Percentiles rank a stretch among this genome's conserved stretches.
Conservation (phyloP, 1,140 invertebrate genomes). For the Mya arenaria region DNA sequence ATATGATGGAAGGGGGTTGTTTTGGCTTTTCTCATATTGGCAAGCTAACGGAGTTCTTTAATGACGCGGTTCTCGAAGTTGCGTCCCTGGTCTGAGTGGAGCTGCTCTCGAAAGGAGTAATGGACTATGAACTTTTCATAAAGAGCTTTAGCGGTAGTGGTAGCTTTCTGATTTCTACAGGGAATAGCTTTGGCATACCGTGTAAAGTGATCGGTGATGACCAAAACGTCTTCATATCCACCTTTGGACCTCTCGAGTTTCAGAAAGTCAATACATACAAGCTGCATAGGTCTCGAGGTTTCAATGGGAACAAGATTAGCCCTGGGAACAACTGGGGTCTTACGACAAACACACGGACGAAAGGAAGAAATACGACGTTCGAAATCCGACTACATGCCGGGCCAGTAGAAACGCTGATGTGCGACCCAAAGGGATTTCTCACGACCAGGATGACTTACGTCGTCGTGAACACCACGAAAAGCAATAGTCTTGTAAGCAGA, state of each 20-base stretch:
- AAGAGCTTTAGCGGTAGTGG: conserved; percentile 33
- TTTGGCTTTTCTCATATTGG: background rate
- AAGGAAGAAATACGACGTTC: background rate
- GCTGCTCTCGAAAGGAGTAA: background rate
- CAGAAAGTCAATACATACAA: background rate
- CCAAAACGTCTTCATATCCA: conserved; percentile 36
- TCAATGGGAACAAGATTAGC: too few relatives aligned
- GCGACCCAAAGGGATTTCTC: background rate
- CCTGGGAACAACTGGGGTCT: too few relatives aligned
- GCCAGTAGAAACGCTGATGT: background rate
- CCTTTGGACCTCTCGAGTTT: conserved; percentile 18
- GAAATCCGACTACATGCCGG: too few relatives aligned
- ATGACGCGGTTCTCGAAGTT: conserved; percentile 36
- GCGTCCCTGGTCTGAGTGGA: conserved; percentile 43
- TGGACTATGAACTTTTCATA: conserved; percentile 19
- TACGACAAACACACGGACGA: background rate
- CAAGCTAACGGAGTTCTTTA: too few relatives aligned
- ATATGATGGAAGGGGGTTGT: background rate
- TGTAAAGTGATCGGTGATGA: conserved; percentile 51
- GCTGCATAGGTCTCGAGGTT: too few relatives aligned
- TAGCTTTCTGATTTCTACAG: conserved; percentile 16
- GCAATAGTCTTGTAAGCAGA: background rate
- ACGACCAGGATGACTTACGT: background rate
- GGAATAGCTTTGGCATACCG: background rate
- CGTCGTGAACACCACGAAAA: background rate